A percentile compares a stretch with the other conserved stretches of the same genome.
Conservation (phyloP, 2,888 invertebrate genomes). For the Seira sanloemensis region DNA sequence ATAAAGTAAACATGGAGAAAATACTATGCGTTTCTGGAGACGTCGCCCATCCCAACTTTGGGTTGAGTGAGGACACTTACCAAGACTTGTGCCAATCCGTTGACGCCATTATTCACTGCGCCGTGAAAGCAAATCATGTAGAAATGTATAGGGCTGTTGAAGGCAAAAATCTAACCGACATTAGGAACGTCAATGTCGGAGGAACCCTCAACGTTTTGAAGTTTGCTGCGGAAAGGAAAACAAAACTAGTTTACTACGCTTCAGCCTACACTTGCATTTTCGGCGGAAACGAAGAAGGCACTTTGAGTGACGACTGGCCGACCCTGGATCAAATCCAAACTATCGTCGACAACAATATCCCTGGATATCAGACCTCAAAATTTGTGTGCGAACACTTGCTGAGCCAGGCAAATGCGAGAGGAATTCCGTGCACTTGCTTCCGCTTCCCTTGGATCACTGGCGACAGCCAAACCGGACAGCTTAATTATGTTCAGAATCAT, state of each 20-base stretch:
- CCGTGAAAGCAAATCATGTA: slow-evolving; percentile 48
- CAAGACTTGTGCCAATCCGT: slow-evolving; percentile 30
- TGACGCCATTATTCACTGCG: slow-evolving; percentile 63
- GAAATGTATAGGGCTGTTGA: slow-evolving; percentile 40
- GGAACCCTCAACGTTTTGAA: slow-evolving; percentile 47
- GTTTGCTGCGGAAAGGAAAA: slow-evolving; percentile 36
- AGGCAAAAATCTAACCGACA: slow-evolving; percentile 1
- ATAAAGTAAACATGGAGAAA: slow-evolving; percentile 5
- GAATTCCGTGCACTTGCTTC: slow-evolving; percentile 45
- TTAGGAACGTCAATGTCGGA: slow-evolving; percentile 44
- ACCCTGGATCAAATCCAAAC: slow-evolving; percentile 19
- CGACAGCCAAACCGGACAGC: slow-evolving; percentile 40
- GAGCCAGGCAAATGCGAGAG: slow-evolving; percentile 33
- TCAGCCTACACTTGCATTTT: slow-evolving; percentile 29
- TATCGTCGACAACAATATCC: neutral
- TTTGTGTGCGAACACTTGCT: slow-evolving; percentile 61
- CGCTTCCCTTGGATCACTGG: slow-evolving; percentile 56
- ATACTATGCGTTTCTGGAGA: slow-evolving; percentile 28
- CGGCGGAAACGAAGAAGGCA: slow-evolving; percentile 6
- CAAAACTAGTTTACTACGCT: slow-evolving; percentile 55
- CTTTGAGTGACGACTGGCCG: slow-evolving; percentile 46
- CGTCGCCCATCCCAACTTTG: slow-evolving; percentile 33
- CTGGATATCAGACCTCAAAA: slow-evolving; percentile 39
- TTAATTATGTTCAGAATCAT: slow-evolving; percentile 43
- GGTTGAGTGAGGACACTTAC: slow-evolving; percentile 37